phyloP scores from a whole-genome alignment of 2,888 invertebrate species.

The Falcaria lacertinaria region DNA sequence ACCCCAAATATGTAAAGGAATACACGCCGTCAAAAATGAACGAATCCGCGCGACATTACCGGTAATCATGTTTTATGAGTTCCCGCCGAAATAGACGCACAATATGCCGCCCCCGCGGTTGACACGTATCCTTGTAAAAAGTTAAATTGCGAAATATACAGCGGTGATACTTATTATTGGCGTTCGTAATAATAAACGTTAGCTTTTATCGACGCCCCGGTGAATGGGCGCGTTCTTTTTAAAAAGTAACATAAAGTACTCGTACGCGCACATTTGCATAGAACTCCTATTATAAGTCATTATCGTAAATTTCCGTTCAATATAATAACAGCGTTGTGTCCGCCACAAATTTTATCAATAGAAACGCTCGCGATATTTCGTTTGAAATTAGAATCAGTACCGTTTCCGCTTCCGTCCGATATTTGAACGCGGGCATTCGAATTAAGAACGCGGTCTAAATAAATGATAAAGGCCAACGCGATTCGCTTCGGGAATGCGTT shows the following conservation, averaged over 20 bases:
- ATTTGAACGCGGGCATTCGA: conserved; percentile 61
- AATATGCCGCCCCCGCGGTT: conserved; percentile 46
- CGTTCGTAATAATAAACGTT: conserved; percentile 5
- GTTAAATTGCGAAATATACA: conserved; percentile 54
- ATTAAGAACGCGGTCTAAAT: conserved; percentile 69
- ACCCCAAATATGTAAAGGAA: conserved; percentile 32
- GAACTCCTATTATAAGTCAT: conserved; percentile 57
- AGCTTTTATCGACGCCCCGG: conserved; percentile 2
- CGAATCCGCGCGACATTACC: conserved; percentile 58
- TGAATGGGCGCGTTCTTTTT: not conserved
- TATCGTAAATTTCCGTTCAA: conserved; percentile 75
- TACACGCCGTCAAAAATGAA: conserved; percentile 44
- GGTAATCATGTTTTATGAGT: conserved; percentile 72
- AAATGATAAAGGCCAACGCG: conserved; percentile 52
- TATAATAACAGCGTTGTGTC: conserved; percentile 61
- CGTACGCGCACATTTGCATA: conserved; percentile 32
- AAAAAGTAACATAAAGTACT: conserved; percentile 1
- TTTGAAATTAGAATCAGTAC: conserved; percentile 78
- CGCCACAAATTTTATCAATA: conserved; percentile 73
- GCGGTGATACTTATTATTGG: conserved; percentile 26
- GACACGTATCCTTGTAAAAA: conserved; percentile 61
- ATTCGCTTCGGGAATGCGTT: conserved; percentile 13
- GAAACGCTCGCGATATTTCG: conserved; percentile 70
- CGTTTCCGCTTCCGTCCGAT: conserved; percentile 79
- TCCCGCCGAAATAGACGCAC: conserved; percentile 54